Evolutionary conservation across 2,797 vertebrate genomes (phyloP).

Genomic region (Sardinella longiceps): DNA sequence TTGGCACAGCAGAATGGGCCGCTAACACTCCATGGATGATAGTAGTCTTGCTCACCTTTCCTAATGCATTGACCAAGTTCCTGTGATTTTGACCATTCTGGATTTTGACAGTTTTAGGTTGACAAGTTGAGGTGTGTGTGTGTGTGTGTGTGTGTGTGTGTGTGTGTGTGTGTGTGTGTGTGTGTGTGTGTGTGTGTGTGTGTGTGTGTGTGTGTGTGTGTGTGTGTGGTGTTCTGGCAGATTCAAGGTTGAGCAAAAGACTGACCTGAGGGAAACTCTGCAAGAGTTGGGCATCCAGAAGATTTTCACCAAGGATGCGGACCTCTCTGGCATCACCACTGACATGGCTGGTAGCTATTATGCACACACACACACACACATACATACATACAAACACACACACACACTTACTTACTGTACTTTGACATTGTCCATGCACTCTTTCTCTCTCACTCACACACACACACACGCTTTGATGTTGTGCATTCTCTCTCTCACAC

Average conservation of each 20-base stretch:
- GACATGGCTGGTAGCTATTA: conserved; percentile 58
- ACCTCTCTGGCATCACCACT: conserved; percentile 94
- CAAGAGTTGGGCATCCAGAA: conserved; percentile 89
- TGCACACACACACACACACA: conserved; percentile 20
- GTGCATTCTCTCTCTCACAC: too few relatives aligned
- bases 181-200: conserved; percentile 14
- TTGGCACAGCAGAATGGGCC: background rate
- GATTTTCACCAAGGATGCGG: conserved; percentile 87
- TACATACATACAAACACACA: conserved; percentile 1
- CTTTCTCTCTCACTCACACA: too few relatives aligned
- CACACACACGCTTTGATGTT: too few relatives aligned
- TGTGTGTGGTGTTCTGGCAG: conserved; percentile 62
- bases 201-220: background rate
- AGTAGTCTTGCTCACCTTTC: background rate
- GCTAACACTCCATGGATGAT: too few relatives aligned
- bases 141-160: conserved; percentile 11
- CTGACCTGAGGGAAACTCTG: conserved; percentile 87
- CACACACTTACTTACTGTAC: too few relatives aligned
- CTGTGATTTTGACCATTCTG: too few relatives aligned
- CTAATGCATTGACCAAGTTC: background rate
- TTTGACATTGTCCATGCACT: too few relatives aligned
- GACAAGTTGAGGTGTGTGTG: background rate
- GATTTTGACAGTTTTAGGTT: background rate
- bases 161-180: too few relatives aligned
- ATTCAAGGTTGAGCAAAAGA: conserved; percentile 93